Percentiles rank a stretch among this genome's conserved stretches.
Conservation (phyloP, 2,113 vertebrate genomes). For the Toxotes chatareus region DNA sequence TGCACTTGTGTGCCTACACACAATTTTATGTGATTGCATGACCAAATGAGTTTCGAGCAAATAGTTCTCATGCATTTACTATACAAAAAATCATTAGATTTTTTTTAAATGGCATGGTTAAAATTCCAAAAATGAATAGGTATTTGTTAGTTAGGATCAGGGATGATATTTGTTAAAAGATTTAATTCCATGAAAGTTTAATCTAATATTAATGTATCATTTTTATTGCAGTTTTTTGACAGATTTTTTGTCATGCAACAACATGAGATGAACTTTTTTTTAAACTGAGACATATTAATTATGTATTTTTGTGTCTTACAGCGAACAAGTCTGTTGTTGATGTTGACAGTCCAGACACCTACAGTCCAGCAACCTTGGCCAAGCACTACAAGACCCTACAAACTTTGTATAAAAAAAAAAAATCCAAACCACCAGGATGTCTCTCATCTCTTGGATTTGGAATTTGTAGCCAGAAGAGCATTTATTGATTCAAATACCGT, state of each 20-base stretch:
- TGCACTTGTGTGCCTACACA: slow-evolving; percentile 4
- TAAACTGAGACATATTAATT: slow-evolving; percentile 1
- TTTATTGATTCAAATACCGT: too few species aligned
- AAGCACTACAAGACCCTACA: slow-evolving; percentile 45
- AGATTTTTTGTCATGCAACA: neutral
- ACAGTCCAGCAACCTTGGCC: slow-evolving; percentile 42
- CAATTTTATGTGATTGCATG: slow-evolving; percentile 17
- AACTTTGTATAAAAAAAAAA: slow-evolving; percentile 29
- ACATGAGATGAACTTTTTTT: slow-evolving; percentile 1
- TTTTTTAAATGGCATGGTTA: neutral
- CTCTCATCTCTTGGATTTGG: too few species aligned
- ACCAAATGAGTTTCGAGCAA: slow-evolving; percentile 2
- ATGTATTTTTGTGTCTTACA: slow-evolving; percentile 32
- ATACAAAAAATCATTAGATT: neutral
- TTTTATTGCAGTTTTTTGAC: neutral
- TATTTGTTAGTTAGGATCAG: neutral
- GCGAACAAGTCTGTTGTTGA: slow-evolving; percentile 7
- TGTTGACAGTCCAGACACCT: neutral
- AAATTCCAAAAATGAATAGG: neutral
- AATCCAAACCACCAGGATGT: too few species aligned
- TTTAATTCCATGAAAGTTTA: neutral
- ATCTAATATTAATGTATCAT: neutral
- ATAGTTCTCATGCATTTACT: neutral
- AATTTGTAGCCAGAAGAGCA: too few species aligned
- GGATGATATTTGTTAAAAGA: neutral